Conservation (phyloP, 2,888 invertebrate species). For the Gari tellinella region DNA sequence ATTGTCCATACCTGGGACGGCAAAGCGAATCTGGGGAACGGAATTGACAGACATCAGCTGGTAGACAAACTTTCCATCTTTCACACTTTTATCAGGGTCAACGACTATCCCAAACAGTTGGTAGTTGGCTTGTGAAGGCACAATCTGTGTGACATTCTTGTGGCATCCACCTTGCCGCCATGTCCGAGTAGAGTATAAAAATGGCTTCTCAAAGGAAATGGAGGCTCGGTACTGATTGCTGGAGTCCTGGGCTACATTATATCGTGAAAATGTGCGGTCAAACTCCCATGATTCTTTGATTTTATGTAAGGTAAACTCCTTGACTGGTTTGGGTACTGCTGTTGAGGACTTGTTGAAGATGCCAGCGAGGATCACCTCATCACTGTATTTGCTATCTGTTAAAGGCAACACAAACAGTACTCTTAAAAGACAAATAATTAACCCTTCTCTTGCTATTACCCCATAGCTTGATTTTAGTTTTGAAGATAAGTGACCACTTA, state of each 20-base stretch:
- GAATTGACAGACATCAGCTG: slow-evolving; percentile 67
- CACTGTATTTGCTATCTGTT: slow-evolving; percentile 49
- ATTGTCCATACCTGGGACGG: slow-evolving; percentile 68
- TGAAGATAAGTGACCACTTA: no score
- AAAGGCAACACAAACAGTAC: slow-evolving; percentile 8
- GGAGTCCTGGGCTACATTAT: slow-evolving; percentile 28
- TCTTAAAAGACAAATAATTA: no score
- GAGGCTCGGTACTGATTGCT: slow-evolving; percentile 59
- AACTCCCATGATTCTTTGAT: slow-evolving; percentile 68
- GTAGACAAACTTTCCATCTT: slow-evolving; percentile 67
- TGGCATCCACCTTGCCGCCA: slow-evolving; percentile 72
- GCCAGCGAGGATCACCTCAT: slow-evolving; percentile 80
- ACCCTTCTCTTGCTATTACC: no score
- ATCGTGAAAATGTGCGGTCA: slow-evolving; percentile 42
- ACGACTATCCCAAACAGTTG: slow-evolving; percentile 62
- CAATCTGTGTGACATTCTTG: slow-evolving; percentile 73
- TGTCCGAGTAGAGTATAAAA: slow-evolving; percentile 73
- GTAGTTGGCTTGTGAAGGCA: slow-evolving; percentile 73
- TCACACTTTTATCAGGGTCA: slow-evolving; percentile 41
- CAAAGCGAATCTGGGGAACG: slow-evolving; percentile 75
- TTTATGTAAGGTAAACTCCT: slow-evolving; percentile 65
- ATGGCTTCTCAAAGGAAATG: slow-evolving; percentile 80
- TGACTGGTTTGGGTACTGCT: slow-evolving; percentile 30
- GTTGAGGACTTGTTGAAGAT: slow-evolving; percentile 52
- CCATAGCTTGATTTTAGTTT: no score